A percentile compares a stretch with the other conserved stretches of the same genome.
Evolutionary conservation across 2,797 vertebrate genomes (phyloP).

Genomic region (Sebastes hubbsi): DNA sequence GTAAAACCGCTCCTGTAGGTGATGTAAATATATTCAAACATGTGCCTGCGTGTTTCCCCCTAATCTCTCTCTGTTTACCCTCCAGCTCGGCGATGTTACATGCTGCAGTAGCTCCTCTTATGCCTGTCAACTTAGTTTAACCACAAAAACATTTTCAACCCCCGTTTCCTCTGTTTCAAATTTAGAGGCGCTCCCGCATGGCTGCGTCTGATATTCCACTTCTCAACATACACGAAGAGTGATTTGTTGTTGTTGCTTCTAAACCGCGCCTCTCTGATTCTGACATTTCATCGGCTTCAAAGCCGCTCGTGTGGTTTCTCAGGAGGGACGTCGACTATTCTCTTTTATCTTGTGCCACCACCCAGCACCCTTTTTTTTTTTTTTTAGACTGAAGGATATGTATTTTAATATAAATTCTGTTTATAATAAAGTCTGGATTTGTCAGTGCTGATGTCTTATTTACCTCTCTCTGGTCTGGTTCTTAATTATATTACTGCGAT

Average conservation of each 20-base stretch:
- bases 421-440: conserved; percentile 62
- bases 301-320: conserved; percentile 6
- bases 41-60: not conserved
- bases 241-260: conserved; percentile 16
- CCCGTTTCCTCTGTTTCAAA: not conserved
- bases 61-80: conserved; percentile 31
- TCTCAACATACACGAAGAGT: not conserved
- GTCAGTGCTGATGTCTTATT: not conserved
- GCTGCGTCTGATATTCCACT: conserved; percentile 25
- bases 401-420: conserved; percentile 38
- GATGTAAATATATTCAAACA: conserved; percentile 35
- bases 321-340: not conserved
- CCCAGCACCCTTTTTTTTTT: not conserved
- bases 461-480: not conserved
- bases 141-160: not conserved
- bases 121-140: conserved; percentile 50
- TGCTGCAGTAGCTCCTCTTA: conserved; percentile 35
- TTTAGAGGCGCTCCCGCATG: not conserved
- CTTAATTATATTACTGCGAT: not conserved
- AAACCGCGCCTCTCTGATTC: conserved; percentile 1
- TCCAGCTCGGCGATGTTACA: conserved; percentile 16
- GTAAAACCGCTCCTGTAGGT: not conserved
- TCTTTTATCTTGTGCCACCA: conserved; percentile 14
- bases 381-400: not conserved
- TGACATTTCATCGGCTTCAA: conserved; percentile 22